These are phyloP conservation scores for Junonia oenone DNA, from an alignment of 2,888 invertebrate genomes.

Conservation along the genomic window DNA sequence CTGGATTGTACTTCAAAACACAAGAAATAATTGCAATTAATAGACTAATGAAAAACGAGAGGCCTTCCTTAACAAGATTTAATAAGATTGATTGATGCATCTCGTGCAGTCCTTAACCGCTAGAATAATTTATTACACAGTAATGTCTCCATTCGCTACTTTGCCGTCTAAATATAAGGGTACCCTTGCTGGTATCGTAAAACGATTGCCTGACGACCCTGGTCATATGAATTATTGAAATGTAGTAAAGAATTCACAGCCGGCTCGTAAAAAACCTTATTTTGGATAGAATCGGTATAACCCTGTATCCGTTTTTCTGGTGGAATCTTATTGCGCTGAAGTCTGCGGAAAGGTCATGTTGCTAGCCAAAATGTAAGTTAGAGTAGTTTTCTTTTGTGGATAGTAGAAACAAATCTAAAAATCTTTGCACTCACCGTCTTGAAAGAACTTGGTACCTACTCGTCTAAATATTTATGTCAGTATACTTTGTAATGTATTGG, in stretches of 20 bases:
- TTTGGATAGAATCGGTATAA: constrained; percentile 16
- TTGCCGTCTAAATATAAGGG: constrained; percentile 9
- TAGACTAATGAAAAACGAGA: no score
- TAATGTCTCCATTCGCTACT: constrained; percentile 14
- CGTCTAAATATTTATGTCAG: no score
- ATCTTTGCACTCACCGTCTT: no score
- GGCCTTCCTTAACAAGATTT: not conserved
- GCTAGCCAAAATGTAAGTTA: no score
- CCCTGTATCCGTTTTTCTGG: constrained; percentile 12
- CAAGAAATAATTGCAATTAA: no score
- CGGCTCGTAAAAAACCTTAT: constrained; percentile 26
- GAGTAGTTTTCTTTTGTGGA: no score
- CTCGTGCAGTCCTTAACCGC: constrained; percentile 7
- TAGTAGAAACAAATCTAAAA: no score
- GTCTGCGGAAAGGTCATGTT: constrained; percentile 7
- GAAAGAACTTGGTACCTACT: no score
- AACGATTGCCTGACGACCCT: constrained; percentile 26
- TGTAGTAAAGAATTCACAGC: constrained; percentile 27
- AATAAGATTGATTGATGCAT: constrained; percentile 9
- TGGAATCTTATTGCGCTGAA: constrained; percentile 11
- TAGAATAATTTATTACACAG: constrained; percentile 9
- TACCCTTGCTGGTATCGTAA: constrained; percentile 26
- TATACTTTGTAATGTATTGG: no score
- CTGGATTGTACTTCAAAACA: no score
- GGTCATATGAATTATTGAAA: constrained; percentile 32